Conservation (phyloP, 1,140 invertebrate genomes). For the Agrilus planipennis region DNA sequence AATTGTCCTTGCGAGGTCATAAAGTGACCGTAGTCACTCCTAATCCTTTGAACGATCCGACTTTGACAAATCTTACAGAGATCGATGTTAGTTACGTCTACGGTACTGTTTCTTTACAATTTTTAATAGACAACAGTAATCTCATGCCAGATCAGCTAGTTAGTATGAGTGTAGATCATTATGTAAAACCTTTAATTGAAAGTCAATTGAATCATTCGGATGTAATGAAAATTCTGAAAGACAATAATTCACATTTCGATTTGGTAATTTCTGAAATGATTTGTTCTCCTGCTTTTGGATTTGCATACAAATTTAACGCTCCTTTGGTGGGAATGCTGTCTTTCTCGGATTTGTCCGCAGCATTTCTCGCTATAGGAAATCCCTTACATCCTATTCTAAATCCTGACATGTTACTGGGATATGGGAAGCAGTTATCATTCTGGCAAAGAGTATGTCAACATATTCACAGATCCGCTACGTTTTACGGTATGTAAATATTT, state of each 20-base stretch:
- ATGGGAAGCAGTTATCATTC: too few relatives aligned
- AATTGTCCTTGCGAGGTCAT: constrained; percentile 24
- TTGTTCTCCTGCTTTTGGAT: background rate
- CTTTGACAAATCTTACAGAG: constrained; percentile 14
- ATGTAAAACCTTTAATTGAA: too few relatives aligned
- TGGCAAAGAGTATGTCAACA: too few relatives aligned
- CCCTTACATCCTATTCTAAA: background rate
- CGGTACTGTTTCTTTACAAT: too few relatives aligned
- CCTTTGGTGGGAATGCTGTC: background rate
- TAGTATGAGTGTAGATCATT: too few relatives aligned
- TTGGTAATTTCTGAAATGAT: background rate
- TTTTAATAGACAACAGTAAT: too few relatives aligned
- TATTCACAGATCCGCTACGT: too few relatives aligned
- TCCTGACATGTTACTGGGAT: background rate
- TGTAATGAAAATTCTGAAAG: too few relatives aligned
- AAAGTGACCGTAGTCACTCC: constrained; percentile 24
- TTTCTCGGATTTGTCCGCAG: background rate
- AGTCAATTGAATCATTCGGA: too few relatives aligned
- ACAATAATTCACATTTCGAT: too few relatives aligned
- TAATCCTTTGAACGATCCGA: constrained; percentile 14
- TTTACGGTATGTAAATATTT: too few relatives aligned
- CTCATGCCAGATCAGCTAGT: too few relatives aligned
- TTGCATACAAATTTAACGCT: background rate
- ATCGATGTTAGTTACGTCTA: constrained; percentile 10
- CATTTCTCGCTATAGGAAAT: background rate